Conservation (phyloP, 2,797 vertebrate genomes). For the Pteropus rufus region DNA sequence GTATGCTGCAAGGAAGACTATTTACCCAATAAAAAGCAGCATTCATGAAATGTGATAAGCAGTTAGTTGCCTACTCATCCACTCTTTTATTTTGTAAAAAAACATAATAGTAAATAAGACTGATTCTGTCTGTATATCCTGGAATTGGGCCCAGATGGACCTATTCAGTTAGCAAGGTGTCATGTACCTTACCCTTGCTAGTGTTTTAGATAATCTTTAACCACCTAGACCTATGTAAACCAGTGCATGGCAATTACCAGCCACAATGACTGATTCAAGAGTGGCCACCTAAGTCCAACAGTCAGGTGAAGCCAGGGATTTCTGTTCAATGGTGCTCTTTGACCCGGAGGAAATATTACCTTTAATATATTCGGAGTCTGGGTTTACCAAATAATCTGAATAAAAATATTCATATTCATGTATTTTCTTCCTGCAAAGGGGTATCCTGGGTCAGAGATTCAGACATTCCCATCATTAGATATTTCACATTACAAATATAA, state of each 20-base stretch:
- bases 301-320: not conserved
- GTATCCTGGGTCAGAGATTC: not conserved
- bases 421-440: not conserved
- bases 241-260: not conserved
- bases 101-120: not conserved
- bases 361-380: not conserved
- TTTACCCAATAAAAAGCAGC: not conserved
- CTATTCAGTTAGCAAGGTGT: not conserved
- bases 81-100: not conserved
- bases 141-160: not conserved
- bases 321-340: not conserved
- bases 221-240: not conserved
- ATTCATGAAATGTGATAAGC: not conserved
- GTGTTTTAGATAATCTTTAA: not conserved
- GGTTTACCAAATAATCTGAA: not conserved
- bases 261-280: not conserved
- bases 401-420: not conserved
- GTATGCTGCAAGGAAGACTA: not conserved
- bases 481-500: not conserved
- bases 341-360: not conserved
- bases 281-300: not conserved
- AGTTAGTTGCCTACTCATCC: not conserved
- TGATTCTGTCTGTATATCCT: not conserved
- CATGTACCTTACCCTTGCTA: not conserved
- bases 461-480: not conserved